Conservation (phyloP, 2,113 vertebrate species). For the Tenebrosternarchus preto region DNA sequence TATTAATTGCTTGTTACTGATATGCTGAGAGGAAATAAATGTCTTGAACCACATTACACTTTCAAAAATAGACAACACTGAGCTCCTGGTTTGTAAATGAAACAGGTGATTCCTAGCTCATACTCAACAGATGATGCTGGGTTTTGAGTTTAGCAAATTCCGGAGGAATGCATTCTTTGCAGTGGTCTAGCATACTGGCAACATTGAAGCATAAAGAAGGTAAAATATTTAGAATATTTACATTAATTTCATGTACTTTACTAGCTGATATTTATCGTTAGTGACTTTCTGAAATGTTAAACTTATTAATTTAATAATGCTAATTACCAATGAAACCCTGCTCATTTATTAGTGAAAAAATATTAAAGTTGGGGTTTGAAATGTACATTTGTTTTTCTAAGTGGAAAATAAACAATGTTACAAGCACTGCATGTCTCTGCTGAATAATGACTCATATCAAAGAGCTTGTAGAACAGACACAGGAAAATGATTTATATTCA, state of each 20-base stretch:
- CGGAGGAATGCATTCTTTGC: no score
- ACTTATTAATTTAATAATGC: no score
- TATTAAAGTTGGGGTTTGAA: background rate
- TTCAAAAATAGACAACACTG: background rate
- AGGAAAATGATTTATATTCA: slow-evolving; percentile 6
- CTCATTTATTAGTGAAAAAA: no score
- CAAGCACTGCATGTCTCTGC: background rate
- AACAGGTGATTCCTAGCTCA: background rate
- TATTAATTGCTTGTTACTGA: background rate
- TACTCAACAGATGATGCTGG: no score
- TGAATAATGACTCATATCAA: background rate
- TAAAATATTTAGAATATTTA: no score
- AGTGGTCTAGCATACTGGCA: no score
- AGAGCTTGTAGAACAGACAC: slow-evolving; percentile 67
- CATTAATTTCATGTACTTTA: no score
- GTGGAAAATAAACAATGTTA: background rate
- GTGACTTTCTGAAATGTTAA: no score
- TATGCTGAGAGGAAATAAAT: background rate
- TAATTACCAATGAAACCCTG: no score
- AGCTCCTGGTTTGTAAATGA: background rate
- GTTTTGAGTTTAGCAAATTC: no score
- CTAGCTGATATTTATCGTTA: no score
- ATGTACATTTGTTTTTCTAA: background rate
- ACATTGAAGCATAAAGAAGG: no score
- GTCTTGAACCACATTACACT: background rate